Conservation (phyloP, 2,888 invertebrate genomes). For the Tipula vernalis region DNA sequence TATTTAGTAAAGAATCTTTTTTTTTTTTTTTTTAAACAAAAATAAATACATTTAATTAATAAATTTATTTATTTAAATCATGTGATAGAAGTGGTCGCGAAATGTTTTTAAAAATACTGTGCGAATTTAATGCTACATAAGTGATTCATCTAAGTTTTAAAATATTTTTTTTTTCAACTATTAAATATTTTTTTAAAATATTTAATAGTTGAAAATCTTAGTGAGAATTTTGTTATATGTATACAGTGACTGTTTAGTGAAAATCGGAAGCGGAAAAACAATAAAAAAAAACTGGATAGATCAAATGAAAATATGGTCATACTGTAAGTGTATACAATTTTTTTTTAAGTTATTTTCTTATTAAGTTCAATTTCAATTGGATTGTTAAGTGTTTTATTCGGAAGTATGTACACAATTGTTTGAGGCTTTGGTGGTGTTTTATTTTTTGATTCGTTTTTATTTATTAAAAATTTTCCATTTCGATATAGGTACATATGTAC, state of each 20-base stretch:
- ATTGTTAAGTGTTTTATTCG: no score
- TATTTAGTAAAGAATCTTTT: neutral
- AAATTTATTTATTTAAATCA: neutral
- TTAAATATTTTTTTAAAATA: no score
- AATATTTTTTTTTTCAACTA: neutral
- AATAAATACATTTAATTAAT: neutral
- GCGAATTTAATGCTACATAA: neutral
- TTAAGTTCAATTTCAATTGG: no score
- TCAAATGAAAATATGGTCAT: conserved; percentile 8
- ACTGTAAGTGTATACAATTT: neutral
- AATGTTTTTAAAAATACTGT: neutral
- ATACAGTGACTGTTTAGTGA: neutral
- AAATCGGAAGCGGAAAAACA: neutral
- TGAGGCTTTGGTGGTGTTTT: no score
- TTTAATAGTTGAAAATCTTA: neutral
- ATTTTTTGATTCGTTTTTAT: no score
- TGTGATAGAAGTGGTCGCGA: neutral
- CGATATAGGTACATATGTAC: no score
- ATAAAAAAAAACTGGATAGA: neutral
- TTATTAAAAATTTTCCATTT: no score
- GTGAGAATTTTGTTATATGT: neutral
- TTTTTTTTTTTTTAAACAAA: neutral
- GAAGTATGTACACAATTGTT: no score
- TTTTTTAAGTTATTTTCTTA: neutral
- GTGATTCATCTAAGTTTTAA: neutral